Base-by-base conservation (phyloP, 2,888 invertebrate genomes). In the Phymatocera aterrima region DNA sequence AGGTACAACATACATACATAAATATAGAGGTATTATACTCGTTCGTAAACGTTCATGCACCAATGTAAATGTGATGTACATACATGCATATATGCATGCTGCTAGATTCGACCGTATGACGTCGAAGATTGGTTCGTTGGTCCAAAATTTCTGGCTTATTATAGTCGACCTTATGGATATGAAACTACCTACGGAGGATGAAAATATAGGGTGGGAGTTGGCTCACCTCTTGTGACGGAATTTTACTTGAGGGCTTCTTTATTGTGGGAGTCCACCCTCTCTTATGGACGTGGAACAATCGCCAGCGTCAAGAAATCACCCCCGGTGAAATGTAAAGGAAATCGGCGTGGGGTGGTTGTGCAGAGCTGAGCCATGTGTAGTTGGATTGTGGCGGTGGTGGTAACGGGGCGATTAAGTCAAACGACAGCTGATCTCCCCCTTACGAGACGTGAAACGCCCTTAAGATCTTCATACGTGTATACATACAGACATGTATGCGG, bases 391-490 rank as follows among this genome's bases (percentile, higher is more conserved):
- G 34, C 61, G 34, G 43, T 43, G 46, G 31, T n/a, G 37, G 75
- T 24, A 57, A 37, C 75, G 43, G 83, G 83, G 74, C 84, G 86
- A 86, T 85, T 84, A 85, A 83, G 82, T 85, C 83, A 82, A 82
- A 79, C 84, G 86, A 85, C 87, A 87, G 87, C 87, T 87, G 86
- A 87, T 85, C 81, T 83, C 64, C 80, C 80, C 72, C 28, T 37
- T 48, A 72, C 51, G 72, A n/a, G n/a, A 72, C 37, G 24, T 21
- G 51, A 75, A 75, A 72, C 57, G 34, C 75, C 57, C 75, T 57
- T 57, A 75, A 75, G 57, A 57, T 57, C 54, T 48, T 2, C 51
- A 34, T 21, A 48, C 5, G 5, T 18, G 15, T 18, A 21, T 34
- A 51, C 34, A 34, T 34, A 31, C 8, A 1, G 4, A 48, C n/a